Base-by-base conservation (phyloP, 1,140 invertebrate species). In the Drosophila subobscura region DNA sequence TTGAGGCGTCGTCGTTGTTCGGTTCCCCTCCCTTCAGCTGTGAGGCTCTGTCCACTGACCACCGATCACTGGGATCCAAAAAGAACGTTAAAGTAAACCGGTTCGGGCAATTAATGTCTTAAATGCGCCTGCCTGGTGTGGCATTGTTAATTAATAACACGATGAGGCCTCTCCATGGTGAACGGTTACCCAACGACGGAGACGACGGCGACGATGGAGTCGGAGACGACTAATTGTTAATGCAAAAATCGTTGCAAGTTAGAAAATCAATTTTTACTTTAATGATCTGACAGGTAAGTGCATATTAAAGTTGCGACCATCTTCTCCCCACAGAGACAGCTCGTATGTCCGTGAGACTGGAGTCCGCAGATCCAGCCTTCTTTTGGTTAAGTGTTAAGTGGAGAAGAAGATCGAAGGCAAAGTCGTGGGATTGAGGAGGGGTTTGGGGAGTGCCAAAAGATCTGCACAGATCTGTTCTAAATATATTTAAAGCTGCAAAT, bases 221-320 rank as follows among this genome's bases (percentile, higher is more conserved):
- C 20, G 45, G 16, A 27, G 23, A 22, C 49, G 53, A 61, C 66
- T 88, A 88, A 86, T 86, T 88, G 84, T 88, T 88, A 88, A 88
- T 88, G 83, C 83, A 88, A 88, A 88, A 88, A 88, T 88, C 83
- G 83, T 88, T 88, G 79, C 83, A 79, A 83, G 83, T 88, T 88
- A 88, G 84, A 88, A 88, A 88, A 88, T 88, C 83, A 88, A 88
- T 88, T 88, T 88, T 88, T 88, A 88, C 84, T 89, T 89, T 88
- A 88, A 88, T 88, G 83, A 88, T 79, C 84, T 88, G 79, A 61
- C 79, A 55, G 84, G 71, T 68, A 83, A 83, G 75, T 83, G 79
- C 76, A 79, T 83, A 86, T 86, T 86, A 86, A 84, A 80, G 33
- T 37, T 37, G 33, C 25, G n/a, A 37, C 20, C 63, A 63, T 42